These are phyloP conservation scores for Calephelis virginiensis DNA, from an alignment of 1,140 invertebrate genomes.

Conservation along the genomic window DNA sequence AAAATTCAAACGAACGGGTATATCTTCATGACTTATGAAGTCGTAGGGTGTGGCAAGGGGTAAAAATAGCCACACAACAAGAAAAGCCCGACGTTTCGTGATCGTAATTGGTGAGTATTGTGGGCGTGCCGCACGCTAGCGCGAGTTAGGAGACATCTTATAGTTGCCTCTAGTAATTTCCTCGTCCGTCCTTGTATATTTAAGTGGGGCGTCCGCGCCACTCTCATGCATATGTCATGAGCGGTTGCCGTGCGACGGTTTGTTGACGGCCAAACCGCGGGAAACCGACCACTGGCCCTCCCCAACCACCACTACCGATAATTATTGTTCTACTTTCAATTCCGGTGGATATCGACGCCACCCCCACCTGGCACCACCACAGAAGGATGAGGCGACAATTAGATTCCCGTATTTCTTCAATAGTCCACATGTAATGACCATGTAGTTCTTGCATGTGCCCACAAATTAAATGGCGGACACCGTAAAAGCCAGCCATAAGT, in stretches of 20 bases:
- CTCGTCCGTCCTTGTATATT: constrained; percentile 72
- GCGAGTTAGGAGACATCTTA: constrained; percentile 61
- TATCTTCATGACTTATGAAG: constrained; percentile 69
- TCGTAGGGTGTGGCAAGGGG: constrained; percentile 45
- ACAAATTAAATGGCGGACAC: constrained; percentile 66
- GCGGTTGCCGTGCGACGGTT: constrained; percentile 73
- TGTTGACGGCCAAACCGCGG: constrained; percentile 71
- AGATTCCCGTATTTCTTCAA: constrained; percentile 59
- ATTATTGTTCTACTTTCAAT: constrained; percentile 73
- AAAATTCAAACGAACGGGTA: constrained; percentile 51
- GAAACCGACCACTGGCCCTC: constrained; percentile 60
- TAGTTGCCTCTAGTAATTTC: constrained; percentile 72
- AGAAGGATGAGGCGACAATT: constrained; percentile 71
- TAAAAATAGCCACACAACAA: constrained; percentile 60
- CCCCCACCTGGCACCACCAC: constrained; percentile 41
- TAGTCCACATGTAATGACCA: constrained; percentile 52
- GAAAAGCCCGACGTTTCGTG: constrained; percentile 64
- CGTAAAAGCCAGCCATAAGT: constrained; percentile 59
- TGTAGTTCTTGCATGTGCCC: constrained; percentile 58
- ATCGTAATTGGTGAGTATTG: constrained; percentile 62
- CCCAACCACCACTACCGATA: constrained; percentile 59
- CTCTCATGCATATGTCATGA: constrained; percentile 78
- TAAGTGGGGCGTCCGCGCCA: constrained; percentile 60
- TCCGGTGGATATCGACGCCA: constrained; percentile 54
- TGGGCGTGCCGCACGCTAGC: constrained; percentile 64